Percentiles rank a stretch among this genome's conserved stretches.
Conservation (phyloP, 2,888 invertebrate species). For the Andrena bicolor region DNA sequence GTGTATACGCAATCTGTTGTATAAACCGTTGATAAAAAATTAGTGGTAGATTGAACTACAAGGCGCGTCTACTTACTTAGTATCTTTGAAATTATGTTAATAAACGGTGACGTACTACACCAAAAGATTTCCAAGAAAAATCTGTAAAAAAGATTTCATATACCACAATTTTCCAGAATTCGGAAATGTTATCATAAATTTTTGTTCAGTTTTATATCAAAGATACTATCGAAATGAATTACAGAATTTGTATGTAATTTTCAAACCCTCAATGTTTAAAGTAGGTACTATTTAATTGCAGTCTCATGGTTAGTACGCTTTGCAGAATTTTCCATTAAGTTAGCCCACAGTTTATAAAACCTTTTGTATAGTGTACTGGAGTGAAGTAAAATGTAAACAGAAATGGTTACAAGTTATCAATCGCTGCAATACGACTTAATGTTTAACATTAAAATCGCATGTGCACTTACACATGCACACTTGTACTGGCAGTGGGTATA, state of each 20-base stretch:
- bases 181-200: not conserved
- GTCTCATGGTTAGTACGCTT: slow-evolving; percentile 8
- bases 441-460: slow-evolving; percentile 56
- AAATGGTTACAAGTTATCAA: slow-evolving; percentile 31
- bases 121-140: not conserved
- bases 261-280: not conserved
- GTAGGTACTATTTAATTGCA: not conserved
- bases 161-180: not conserved
- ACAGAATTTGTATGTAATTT: slow-evolving; percentile 1
- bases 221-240: not conserved
- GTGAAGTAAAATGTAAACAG: slow-evolving; percentile 32
- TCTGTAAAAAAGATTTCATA: not conserved
- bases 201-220: not conserved
- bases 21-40: slow-evolving; percentile 49
- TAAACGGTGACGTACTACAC: not conserved
- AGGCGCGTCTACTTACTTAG: slow-evolving; percentile 9
- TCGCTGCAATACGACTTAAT: slow-evolving; percentile 40
- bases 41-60: slow-evolving; percentile 40
- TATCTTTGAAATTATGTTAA: not conserved
- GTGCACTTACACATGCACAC: slow-evolving; percentile 53
- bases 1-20: slow-evolving; percentile 49
- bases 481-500: slow-evolving; percentile 83
- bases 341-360: slow-evolving; percentile 42
- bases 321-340: slow-evolving; percentile 26
- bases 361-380: slow-evolving; percentile 16